phyloP scores from a whole-genome alignment of 2,888 invertebrate species.

The Drosophila aldrichi region DNA sequence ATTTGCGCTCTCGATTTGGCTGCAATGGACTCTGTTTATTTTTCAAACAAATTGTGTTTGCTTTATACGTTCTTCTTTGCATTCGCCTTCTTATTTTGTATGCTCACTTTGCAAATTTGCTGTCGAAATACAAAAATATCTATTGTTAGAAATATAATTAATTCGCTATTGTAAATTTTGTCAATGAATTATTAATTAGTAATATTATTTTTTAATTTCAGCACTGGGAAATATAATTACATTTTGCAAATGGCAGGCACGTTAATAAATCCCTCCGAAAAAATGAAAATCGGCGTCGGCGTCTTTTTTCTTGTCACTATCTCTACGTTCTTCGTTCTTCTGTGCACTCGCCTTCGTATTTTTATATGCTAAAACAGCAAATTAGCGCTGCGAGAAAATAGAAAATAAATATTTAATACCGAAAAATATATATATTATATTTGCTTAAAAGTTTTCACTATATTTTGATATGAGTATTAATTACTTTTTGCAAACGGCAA shows the following conservation, averaged over 20 bases:
- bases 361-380: constrained; percentile 20
- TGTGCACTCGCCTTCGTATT: constrained; percentile 25
- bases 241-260: constrained; percentile 19
- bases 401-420: background rate
- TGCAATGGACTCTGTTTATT: background rate
- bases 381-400: constrained; percentile 12
- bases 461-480: background rate
- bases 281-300: constrained; percentile 49
- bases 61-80: constrained; percentile 13
- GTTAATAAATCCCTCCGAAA: constrained; percentile 34
- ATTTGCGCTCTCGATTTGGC: constrained; percentile 5
- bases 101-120: constrained; percentile 14
- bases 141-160: background rate
- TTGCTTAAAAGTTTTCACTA: background rate
- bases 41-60: constrained; percentile 1
- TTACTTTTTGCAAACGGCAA: constrained; percentile 32
- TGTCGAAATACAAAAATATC: constrained; percentile 14
- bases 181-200: background rate
- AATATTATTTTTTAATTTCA: background rate
- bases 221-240: constrained; percentile 17
- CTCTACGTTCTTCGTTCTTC: constrained; percentile 26
- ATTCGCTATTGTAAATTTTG: background rate
- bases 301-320: constrained; percentile 41
- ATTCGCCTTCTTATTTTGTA: constrained; percentile 28
- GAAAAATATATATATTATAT: no score